Percentiles rank a stretch among this genome's conserved stretches.
phyloP scores from a whole-genome alignment of 1,140 invertebrate genomes.

The Nautilus pompilius region DNA sequence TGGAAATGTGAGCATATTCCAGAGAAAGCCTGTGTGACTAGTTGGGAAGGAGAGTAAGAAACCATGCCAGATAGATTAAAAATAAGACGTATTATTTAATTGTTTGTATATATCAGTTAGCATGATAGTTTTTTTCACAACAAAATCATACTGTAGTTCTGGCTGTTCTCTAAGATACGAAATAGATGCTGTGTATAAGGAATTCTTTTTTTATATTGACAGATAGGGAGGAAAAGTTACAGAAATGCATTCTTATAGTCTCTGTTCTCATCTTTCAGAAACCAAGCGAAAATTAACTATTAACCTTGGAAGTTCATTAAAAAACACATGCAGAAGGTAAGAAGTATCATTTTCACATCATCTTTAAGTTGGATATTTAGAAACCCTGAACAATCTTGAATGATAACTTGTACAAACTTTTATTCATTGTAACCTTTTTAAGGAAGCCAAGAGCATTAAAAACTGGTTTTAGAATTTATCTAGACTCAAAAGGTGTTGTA shows the following conservation, averaged over 20 bases:
- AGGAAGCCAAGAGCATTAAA: slow-evolving; percentile 12
- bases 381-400: background rate
- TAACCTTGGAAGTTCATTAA: slow-evolving; percentile 24
- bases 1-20: too few species aligned
- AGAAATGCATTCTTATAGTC: background rate
- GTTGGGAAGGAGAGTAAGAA: too few species aligned
- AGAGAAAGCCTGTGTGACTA: too few species aligned
- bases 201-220: background rate
- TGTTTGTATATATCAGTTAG: background rate
- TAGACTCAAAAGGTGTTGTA: slow-evolving; percentile 16
- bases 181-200: background rate
- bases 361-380: slow-evolving; percentile 2
- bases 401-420: slow-evolving; percentile 1
- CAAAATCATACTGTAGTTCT: background rate
- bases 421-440: slow-evolving; percentile 15
- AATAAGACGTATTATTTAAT: background rate
- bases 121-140: background rate
- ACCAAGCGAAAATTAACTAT: slow-evolving; percentile 27
- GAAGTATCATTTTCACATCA: background rate
- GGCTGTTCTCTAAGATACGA: background rate
- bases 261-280: slow-evolving; percentile 20
- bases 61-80: too few species aligned
- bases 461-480: slow-evolving; percentile 6
- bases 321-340: slow-evolving; percentile 25
- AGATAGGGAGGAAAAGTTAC: background rate